A percentile compares a stretch with the other conserved stretches of the same genome.
Evolutionary conservation across 1,140 invertebrate genomes (phyloP).

Genomic region (Campoletis sonorensis): DNA sequence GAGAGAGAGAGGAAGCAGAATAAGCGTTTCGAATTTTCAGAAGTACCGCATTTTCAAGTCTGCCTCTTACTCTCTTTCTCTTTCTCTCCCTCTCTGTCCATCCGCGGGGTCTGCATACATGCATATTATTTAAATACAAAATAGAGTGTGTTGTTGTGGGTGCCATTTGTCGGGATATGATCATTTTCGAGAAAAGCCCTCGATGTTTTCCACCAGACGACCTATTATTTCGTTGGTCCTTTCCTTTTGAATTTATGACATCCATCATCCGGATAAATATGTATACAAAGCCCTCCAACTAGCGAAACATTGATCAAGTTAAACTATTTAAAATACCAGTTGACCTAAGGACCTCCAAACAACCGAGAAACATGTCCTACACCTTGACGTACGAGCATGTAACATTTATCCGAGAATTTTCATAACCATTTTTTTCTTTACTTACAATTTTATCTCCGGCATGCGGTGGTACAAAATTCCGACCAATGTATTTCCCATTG

Average conservation of each 20-base stretch:
- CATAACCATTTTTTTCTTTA: too few species aligned
- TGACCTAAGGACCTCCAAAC: too few species aligned
- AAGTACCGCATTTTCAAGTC: conserved; percentile 37
- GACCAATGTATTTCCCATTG: background rate
- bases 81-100: background rate
- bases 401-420: too few species aligned
- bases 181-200: conserved; percentile 19
- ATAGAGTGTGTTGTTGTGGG: conserved; percentile 4
- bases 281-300: background rate
- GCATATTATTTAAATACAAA: conserved; percentile 43
- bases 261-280: background rate
- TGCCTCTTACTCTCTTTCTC: conserved; percentile 20
- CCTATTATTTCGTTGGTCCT: conserved; percentile 23
- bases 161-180: conserved; percentile 17
- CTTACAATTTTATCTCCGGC: too few species aligned
- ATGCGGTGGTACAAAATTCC: too few species aligned
- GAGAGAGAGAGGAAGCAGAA: background rate
- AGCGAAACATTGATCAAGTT: too few species aligned
- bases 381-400: too few species aligned
- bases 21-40: conserved; percentile 42
- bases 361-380: too few species aligned
- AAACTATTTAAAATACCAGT: too few species aligned
- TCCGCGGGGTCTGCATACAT: conserved; percentile 28
- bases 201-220: background rate
- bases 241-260: conserved; percentile 21